Base-by-base conservation (phyloP, 2,888 invertebrate genomes). In the Cryptocheilus praepositus region DNA sequence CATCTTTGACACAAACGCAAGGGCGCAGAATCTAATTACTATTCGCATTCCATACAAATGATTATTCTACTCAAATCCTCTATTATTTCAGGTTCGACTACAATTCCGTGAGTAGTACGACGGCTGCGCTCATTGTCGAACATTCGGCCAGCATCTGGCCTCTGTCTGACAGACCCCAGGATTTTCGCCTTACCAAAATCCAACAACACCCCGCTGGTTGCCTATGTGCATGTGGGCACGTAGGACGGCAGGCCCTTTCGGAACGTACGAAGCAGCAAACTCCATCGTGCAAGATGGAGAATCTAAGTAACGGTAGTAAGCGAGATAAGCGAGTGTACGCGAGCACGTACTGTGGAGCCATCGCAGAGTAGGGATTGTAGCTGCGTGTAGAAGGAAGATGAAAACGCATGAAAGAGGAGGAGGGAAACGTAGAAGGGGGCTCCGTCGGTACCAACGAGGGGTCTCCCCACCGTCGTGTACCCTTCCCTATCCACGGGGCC, bases 401-500 rank as follows among this genome's bases (percentile, higher is more conserved):
- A 54, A 11, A 46, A 3, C 46, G 25, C 18, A 43, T 0, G 45
- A 21, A n/a, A 54, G 25, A 28, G 45, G 16, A 4, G 15, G 18
- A 51, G 22, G 43, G 18, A 18, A 18, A 56, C 2, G 22, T 18
- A 19, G 43, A 1, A 22, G 1, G 18, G 21, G 51, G 25, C 16
- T 44, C 1, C 7, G 36, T 36, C 36, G 36, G 45, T 8, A 43
- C 36, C 21, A 16, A 11, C 25, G 52, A 63, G 43, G 51, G 53
- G 43, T 18, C 49, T 25, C 51, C 64, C 45, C 46, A 46, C 45
- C 22, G 53, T 18, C 19, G 19, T 25, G 16, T 59, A 52, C 25
- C 59, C 63, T 56, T 56, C 61, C 45, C 61, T 44, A 53, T 46
- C 15, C 46, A 3, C 28, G 53, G 54, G 44, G 53, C 61, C 53